Conservation (phyloP, 2,113 vertebrate species). For the Amia ocellicauda region DNA sequence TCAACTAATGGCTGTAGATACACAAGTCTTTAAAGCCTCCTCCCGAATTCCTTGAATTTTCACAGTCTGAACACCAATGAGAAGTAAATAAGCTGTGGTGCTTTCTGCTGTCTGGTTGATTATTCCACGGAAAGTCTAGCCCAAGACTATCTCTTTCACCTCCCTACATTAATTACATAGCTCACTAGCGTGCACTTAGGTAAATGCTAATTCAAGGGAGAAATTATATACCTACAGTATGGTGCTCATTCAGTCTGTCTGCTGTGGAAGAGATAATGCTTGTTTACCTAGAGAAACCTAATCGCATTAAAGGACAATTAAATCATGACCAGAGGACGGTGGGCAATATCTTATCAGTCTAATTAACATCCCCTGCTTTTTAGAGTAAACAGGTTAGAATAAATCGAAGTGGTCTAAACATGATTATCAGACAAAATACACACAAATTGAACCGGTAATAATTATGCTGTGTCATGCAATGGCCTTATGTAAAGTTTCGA, state of each 20-base stretch:
- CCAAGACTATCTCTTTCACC: slow-evolving; percentile 59
- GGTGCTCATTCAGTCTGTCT: slow-evolving; percentile 64
- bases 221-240: slow-evolving; percentile 64
- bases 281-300: slow-evolving; percentile 52
- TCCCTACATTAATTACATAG: slow-evolving; percentile 62
- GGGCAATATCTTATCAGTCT: neutral
- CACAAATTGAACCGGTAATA: neutral
- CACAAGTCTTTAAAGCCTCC: no score
- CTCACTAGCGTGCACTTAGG: slow-evolving; percentile 41
- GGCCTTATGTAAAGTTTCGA: no score
- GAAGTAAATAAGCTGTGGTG: slow-evolving; percentile 41
- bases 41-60: no score
- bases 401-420: neutral
- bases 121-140: slow-evolving; percentile 44
- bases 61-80: no score
- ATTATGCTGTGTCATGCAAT: neutral
- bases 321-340: neutral
- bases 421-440: neutral
- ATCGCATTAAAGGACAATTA: slow-evolving; percentile 13
- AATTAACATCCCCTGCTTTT: neutral
- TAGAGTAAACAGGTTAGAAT: slow-evolving; percentile 1
- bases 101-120: slow-evolving; percentile 53
- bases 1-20: no score
- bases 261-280: slow-evolving; percentile 63
- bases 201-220: slow-evolving; percentile 59